Conservation (phyloP, 2,797 vertebrate genomes). For the Poeciliopsis paucimaculata region DNA sequence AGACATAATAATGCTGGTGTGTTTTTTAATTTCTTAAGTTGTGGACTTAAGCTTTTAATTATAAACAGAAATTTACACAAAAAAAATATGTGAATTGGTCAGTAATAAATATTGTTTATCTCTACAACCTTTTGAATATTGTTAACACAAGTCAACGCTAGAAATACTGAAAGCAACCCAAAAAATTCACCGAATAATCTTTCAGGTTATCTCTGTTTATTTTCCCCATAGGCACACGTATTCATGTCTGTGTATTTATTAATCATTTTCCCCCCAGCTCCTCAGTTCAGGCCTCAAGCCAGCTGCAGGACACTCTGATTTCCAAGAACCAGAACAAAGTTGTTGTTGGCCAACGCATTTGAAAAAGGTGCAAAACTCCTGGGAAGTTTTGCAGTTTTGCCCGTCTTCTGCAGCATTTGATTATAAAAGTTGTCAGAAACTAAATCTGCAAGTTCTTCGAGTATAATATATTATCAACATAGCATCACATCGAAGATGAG, state of each 20-base stretch:
- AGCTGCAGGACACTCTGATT: too few relatives aligned
- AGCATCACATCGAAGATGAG: background rate
- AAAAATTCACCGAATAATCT: background rate
- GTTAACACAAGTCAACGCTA: background rate
- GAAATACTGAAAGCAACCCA: background rate
- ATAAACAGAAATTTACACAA: too few relatives aligned
- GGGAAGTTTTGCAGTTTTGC: background rate
- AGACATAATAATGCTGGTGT: background rate
- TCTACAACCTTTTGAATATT: background rate
- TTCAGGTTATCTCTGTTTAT: background rate
- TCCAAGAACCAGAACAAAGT: background rate
- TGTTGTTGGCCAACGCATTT: background rate
- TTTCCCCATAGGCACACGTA: background rate
- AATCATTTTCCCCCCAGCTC: background rate
- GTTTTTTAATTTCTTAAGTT: background rate
- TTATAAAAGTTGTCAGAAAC: background rate
- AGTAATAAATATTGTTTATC: too few relatives aligned
- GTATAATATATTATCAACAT: background rate
- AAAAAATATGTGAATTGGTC: too few relatives aligned
- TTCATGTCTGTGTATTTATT: background rate
- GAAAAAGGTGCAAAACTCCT: background rate
- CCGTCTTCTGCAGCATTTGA: background rate
- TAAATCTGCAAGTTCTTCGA: background rate
- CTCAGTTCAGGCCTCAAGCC: too few relatives aligned
- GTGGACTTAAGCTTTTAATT: too few relatives aligned